These are phyloP conservation scores for Lepidochitona cinerea DNA, from an alignment of 2,888 invertebrate species.

Conservation along the genomic window DNA sequence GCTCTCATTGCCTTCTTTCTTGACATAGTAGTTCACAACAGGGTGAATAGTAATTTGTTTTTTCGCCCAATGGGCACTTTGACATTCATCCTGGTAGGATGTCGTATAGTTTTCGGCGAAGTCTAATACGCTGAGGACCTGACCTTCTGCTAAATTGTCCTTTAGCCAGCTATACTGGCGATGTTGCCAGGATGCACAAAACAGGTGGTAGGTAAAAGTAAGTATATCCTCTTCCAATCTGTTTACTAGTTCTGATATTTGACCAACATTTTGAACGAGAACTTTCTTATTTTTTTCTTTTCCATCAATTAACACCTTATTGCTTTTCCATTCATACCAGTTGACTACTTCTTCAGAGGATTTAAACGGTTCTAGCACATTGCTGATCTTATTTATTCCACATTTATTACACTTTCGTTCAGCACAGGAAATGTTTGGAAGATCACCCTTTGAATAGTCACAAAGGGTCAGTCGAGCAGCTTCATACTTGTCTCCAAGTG, in stretches of 20 bases:
- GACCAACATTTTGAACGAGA: neutral
- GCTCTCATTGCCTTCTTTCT: neutral
- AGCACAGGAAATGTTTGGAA: neutral
- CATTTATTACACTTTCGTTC: neutral
- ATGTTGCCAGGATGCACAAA: slow-evolving; percentile 5
- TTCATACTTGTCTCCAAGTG: neutral
- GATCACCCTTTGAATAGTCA: neutral
- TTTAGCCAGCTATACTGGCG: neutral
- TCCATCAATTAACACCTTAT: neutral
- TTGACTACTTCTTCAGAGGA: neutral
- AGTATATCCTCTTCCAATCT: neutral
- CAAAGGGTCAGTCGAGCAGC: neutral
- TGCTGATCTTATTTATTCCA: neutral
- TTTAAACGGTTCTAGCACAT: neutral
- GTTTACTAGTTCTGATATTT: neutral
- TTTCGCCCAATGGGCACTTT: slow-evolving; percentile 6
- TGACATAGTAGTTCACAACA: neutral
- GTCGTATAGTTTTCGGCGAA: slow-evolving; percentile 4
- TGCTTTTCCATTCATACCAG: neutral
- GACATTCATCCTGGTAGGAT: neutral
- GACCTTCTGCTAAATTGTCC: neutral
- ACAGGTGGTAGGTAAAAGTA: neutral
- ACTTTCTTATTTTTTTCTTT: neutral
- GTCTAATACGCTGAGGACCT: neutral
- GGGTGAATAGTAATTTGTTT: slow-evolving; percentile 3